Evolutionary conservation across 1,140 invertebrate genomes (phyloP).

Genomic region (Drosophila mojavensis): DNA sequence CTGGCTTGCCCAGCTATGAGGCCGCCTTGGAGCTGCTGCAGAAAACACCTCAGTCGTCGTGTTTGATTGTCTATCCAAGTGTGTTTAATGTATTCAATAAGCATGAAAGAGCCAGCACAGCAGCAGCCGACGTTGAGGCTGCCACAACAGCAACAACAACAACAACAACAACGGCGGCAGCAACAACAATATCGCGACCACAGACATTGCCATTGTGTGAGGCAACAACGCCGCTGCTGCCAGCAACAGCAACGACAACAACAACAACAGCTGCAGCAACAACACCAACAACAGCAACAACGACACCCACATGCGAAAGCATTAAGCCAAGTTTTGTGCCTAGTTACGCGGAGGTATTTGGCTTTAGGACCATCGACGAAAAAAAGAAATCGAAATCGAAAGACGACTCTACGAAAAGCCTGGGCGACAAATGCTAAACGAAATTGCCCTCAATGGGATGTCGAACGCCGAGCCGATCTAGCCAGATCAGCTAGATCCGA

Average conservation of each 20-base stretch:
- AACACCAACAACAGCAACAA: conserved; percentile 26
- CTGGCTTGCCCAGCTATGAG: conserved; percentile 87
- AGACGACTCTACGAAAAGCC: conserved; percentile 51
- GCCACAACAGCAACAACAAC: conserved; percentile 35
- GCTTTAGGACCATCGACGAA: conserved; percentile 64
- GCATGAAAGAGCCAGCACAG: conserved; percentile 57
- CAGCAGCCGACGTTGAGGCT: conserved; percentile 28
- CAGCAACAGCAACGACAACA: conserved; percentile 34
- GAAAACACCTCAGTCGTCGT: conserved; percentile 72
- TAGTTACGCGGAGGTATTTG: conserved; percentile 72
- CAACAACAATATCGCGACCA: conserved; percentile 21
- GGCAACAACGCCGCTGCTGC: conserved; percentile 56
- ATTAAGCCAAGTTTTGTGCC: conserved; percentile 70
- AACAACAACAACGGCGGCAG: conserved; percentile 14
- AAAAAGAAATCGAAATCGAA: conserved; percentile 58
- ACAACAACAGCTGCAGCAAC: conserved; percentile 16
- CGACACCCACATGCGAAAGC: conserved; percentile 55
- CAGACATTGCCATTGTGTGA: conserved; percentile 49
- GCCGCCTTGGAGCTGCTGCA: conserved; percentile 86
- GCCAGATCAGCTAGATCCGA: not conserved
- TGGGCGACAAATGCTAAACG: conserved; percentile 52
- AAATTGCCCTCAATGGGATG: not conserved
- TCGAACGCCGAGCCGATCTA: not conserved
- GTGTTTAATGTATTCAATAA: conserved; percentile 80
- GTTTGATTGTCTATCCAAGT: conserved; percentile 79